Evolutionary conservation across 2,113 vertebrate species (phyloP), one percentile per base, ranked within the genome.

Genomic region (Anguilla japonica): DNA sequence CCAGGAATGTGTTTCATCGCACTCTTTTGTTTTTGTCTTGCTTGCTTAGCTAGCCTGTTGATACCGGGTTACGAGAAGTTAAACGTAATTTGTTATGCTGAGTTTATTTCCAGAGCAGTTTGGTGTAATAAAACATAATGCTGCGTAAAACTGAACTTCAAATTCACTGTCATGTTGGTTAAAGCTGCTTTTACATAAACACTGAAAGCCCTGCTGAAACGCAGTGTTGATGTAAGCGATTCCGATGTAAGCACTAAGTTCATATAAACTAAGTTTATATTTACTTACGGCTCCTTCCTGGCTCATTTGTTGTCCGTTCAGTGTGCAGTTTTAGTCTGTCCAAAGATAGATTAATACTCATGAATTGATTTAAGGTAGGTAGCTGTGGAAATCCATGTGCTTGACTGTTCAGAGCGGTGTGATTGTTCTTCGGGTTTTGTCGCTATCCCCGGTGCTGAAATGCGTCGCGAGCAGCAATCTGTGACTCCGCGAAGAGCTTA

Each of bases 381-480:
- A 14, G 56, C 3, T 34, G 75, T 6, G 56, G 39, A 41, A 41
- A 18, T 81, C 79, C 85, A 34, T 81, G 5, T 26, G 50, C 34
- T 41, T 20, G 60, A 67, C 18, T 40, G 84, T 29, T 53, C 34
- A n/a, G 46, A 50, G 50, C 63, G 18, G 34, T 41, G 41, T 34
- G 41, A 29, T 34, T 43, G 50, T 56, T 53, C n/a, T 16, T 26
- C 14, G 26, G 7, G 15, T 50, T 26, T 34, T 29, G 79, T 29
- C 40, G 50, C 85, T 86, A 53, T 86, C 79, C 79, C n/a, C 56
- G 85, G 79, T 81, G 39, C 85, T 81, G 79, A 86, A 81, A 86
- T 14, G 34, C 41, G 29, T 46, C 67, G 29, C 63, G 18, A n/a
- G 26, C 41, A 53, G 41, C 26, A 34, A 14, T 84, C 41, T 75